phyloP scores from a whole-genome alignment of 2,797 vertebrate species.

The Morus bassanus region DNA sequence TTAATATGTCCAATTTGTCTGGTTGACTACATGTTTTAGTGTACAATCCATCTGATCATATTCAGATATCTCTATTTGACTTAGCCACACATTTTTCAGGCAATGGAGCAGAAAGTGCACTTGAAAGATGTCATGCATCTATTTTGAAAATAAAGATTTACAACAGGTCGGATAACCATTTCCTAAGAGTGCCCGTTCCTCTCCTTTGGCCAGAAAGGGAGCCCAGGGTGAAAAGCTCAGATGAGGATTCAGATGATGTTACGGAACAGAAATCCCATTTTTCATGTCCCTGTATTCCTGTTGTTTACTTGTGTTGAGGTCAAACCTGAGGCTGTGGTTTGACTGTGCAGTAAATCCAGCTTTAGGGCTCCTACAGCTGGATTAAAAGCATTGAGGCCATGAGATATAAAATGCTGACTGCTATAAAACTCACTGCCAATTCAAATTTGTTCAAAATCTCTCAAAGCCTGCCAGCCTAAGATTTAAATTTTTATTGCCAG shows the following conservation, averaged over 20 bases:
- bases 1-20: not conserved
- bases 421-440: constrained; percentile 47
- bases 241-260: not conserved
- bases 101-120: not conserved
- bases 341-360: constrained; percentile 10
- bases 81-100: not conserved
- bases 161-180: not conserved
- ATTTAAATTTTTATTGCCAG: constrained; percentile 48
- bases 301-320: not conserved
- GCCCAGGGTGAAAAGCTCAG: not conserved
- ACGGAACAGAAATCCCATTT: not conserved
- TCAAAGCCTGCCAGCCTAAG: not conserved
- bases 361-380: not conserved
- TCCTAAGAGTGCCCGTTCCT: not conserved
- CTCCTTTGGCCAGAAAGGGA: not conserved
- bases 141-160: not conserved
- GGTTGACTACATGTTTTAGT: not conserved
- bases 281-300: not conserved
- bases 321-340: not conserved
- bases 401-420: constrained; percentile 25
- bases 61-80: not conserved
- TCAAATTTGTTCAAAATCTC: constrained; percentile 45
- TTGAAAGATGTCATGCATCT: not conserved
- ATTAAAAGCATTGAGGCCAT: not conserved
- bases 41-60: not conserved